Percentiles rank a stretch among this genome's conserved stretches.
Evolutionary conservation across 1,140 invertebrate species (phyloP).

Genomic region (Gryon sp.): DNA sequence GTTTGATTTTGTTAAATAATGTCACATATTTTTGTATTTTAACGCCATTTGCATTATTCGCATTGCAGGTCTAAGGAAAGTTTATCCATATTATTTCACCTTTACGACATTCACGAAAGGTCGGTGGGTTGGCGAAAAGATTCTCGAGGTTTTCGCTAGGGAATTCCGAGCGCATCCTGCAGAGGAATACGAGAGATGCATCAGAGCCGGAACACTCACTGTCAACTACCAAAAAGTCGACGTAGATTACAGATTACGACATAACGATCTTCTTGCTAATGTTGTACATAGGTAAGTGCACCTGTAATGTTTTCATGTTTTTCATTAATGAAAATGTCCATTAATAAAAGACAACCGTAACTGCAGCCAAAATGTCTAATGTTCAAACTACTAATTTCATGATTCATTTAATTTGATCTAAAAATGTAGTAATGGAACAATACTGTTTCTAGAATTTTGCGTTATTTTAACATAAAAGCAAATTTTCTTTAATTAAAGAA

Average conservation of each 20-base stretch:
- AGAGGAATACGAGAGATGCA: constrained; percentile 94
- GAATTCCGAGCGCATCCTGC: constrained; percentile 96
- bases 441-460: too few relatives aligned
- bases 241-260: constrained; percentile 94
- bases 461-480: too few relatives aligned
- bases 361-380: neutral
- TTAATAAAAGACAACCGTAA: neutral
- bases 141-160: constrained; percentile 94
- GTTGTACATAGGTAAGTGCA: constrained; percentile 93
- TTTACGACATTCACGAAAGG: constrained; percentile 98
- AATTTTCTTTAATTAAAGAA: too few relatives aligned
- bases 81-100: constrained; percentile 98
- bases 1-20: neutral
- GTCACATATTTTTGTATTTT: neutral
- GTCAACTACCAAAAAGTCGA: constrained; percentile 97
- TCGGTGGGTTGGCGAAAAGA: constrained; percentile 96
- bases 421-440: too few relatives aligned
- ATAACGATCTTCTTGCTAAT: constrained; percentile 96
- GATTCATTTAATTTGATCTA: too few relatives aligned
- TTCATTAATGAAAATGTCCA: neutral
- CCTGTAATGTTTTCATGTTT: neutral
- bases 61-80: constrained; percentile 94
- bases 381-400: neutral
- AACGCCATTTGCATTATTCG: constrained; percentile 43
- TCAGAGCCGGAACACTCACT: constrained; percentile 93